phyloP scores from a whole-genome alignment of 2,113 vertebrate species.

The Charina bottae region DNA sequence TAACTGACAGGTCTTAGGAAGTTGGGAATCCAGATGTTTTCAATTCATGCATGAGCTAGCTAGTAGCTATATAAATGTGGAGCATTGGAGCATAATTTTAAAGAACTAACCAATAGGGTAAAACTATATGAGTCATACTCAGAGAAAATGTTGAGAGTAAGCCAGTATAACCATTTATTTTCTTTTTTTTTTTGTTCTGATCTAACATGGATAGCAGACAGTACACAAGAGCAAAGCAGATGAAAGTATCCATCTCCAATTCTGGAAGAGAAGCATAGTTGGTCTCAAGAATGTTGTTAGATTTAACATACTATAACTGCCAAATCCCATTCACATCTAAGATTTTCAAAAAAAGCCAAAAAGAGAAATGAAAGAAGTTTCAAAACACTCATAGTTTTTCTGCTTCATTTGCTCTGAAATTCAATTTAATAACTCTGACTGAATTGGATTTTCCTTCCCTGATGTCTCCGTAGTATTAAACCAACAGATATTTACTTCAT shows the following conservation, averaged over 20 bases:
- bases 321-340: background rate
- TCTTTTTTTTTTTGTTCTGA: background rate
- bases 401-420: background rate
- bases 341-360: background rate
- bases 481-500: background rate
- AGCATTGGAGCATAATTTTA: background rate
- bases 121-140: background rate
- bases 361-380: background rate
- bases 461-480: background rate
- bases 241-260: background rate
- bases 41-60: background rate
- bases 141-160: background rate
- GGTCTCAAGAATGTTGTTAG: background rate
- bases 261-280: background rate
- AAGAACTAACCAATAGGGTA: background rate
- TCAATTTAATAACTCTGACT: background rate
- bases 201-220: background rate
- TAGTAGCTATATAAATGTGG: background rate
- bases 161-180: background rate
- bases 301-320: too few relatives aligned
- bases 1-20: background rate
- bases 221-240: background rate
- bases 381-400: background rate
- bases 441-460: background rate
- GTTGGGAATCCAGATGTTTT: background rate